Percentiles rank a stretch among this genome's conserved stretches.
Conservation (phyloP, 2,797 vertebrate species). For the Lepilemur ruficaudatus region DNA sequence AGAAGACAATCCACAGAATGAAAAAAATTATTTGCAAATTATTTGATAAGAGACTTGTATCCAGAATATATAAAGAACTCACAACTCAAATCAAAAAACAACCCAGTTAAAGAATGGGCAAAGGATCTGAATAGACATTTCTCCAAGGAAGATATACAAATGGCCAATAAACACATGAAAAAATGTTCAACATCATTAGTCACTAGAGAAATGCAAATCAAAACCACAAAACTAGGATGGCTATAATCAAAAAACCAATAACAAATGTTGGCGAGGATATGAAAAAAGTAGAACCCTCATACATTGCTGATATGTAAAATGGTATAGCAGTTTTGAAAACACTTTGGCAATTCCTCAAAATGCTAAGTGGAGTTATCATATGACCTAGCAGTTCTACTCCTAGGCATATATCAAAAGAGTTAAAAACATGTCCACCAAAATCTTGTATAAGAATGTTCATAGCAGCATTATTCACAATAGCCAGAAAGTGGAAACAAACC, state of each 20-base stretch:
- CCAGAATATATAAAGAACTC: not conserved
- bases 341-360: not conserved
- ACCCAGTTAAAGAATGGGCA: not conserved
- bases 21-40: conserved; percentile 26
- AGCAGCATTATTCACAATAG: not conserved
- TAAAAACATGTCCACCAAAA: not conserved
- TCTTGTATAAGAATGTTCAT: not conserved
- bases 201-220: conserved; percentile 1
- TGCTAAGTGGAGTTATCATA: not conserved
- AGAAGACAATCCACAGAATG: not conserved
- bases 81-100: not conserved
- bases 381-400: not conserved
- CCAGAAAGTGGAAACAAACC: not conserved
- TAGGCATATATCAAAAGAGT: not conserved
- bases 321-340: not conserved
- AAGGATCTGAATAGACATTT: not conserved
- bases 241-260: not conserved
- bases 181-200: not conserved
- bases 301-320: not conserved
- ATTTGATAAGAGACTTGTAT: conserved; percentile 15
- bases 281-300: not conserved
- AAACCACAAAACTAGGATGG: not conserved
- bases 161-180: not conserved
- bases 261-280: not conserved
- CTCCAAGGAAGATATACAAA: conserved; percentile 12